Evolutionary conservation across 2,797 vertebrate species (phyloP).

Genomic region (Neosilurus mollespiculum): DNA sequence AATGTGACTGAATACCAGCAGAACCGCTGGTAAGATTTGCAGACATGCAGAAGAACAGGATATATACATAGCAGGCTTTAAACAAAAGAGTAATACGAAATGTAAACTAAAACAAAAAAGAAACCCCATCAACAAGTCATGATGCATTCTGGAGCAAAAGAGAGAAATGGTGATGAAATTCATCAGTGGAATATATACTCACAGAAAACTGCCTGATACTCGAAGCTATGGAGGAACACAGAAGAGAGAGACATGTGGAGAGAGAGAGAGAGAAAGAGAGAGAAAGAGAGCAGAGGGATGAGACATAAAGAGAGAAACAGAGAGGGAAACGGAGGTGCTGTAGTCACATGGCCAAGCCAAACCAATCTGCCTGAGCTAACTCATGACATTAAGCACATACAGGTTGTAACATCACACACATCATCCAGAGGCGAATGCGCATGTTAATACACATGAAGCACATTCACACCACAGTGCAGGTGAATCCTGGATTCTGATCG

Average conservation of each 20-base stretch:
- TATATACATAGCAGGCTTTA: not conserved
- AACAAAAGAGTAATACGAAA: conserved; percentile 2
- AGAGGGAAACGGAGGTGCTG: conserved; percentile 57
- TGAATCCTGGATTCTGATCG: not conserved
- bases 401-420: not conserved
- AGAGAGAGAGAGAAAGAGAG: conserved; percentile 50
- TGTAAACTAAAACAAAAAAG: not conserved
- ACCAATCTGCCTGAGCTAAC: conserved; percentile 9
- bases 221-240: conserved; percentile 65
- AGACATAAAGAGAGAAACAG: conserved; percentile 36
- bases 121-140: not conserved
- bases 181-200: conserved; percentile 68
- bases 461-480: conserved; percentile 2
- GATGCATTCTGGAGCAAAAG: not conserved
- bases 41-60: not conserved
- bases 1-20: conserved; percentile 3
- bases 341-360: conserved; percentile 56
- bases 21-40: not conserved
- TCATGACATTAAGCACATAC: conserved; percentile 16
- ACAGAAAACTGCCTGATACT: conserved; percentile 71
- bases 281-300: conserved; percentile 16
- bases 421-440: not conserved
- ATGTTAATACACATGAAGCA: not conserved
- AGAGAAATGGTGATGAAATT: not conserved
- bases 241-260: conserved; percentile 46